Conservation (phyloP, 2,797 vertebrate genomes). For the Oryzias dopingdopingensis region DNA sequence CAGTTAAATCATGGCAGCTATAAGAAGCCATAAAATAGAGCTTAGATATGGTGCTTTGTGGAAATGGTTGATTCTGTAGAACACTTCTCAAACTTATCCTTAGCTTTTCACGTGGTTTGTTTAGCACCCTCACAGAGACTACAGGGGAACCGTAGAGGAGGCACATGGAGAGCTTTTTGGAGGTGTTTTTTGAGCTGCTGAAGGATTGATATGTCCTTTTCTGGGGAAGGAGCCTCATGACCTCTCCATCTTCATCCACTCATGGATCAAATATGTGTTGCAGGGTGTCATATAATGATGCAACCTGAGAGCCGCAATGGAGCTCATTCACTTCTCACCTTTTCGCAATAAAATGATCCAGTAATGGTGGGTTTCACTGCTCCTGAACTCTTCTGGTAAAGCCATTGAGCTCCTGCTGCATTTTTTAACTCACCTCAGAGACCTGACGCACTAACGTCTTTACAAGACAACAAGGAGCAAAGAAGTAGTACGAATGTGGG, state of each 20-base stretch:
- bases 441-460: slow-evolving; percentile 60
- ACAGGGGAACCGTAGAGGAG: slow-evolving; percentile 20
- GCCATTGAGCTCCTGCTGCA: slow-evolving; percentile 55
- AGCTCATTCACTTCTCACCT: slow-evolving; percentile 27
- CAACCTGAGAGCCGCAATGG: slow-evolving; percentile 26
- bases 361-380: slow-evolving; percentile 11
- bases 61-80: slow-evolving; percentile 29
- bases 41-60: slow-evolving; percentile 14
- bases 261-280: slow-evolving; percentile 20
- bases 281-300: slow-evolving; percentile 26
- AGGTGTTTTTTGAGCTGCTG: slow-evolving; percentile 1
- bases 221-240: slow-evolving; percentile 5
- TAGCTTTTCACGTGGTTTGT: slow-evolving; percentile 26
- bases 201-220: slow-evolving; percentile 16
- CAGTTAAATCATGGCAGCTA: not conserved
- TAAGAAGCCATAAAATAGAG: slow-evolving; percentile 22
- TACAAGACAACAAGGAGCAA: slow-evolving; percentile 60
- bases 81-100: slow-evolving; percentile 28
- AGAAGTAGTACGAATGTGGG: slow-evolving; percentile 45
- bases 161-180: slow-evolving; percentile 16
- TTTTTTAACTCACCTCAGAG: slow-evolving; percentile 64
- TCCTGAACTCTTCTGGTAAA: slow-evolving; percentile 64
- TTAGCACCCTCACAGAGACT: slow-evolving; percentile 29
- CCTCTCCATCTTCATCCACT: slow-evolving; percentile 9
- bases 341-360: slow-evolving; percentile 20